Evolutionary conservation across 2,888 invertebrate genomes (phyloP), one percentile per base, ranked within the genome.

Genomic region (Amaurobius ferox): DNA sequence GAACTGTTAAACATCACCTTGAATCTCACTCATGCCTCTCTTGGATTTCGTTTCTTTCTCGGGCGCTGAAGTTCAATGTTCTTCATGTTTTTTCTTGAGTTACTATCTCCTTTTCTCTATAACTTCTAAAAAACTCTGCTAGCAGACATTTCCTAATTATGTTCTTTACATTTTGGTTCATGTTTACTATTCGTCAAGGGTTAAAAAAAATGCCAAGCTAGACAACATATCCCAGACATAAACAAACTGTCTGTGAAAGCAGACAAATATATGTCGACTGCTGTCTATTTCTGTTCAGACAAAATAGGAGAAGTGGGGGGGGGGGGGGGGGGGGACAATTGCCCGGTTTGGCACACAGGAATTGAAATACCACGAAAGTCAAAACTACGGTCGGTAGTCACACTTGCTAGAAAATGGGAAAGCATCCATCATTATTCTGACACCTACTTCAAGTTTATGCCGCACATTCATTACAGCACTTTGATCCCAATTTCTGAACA

Each of bases 211-310:
- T n/a, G n/a, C n/a, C n/a, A n/a, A n/a, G n/a, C n/a, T n/a, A n/a
- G n/a, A n/a, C n/a, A n/a, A n/a, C n/a, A n/a, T n/a, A n/a, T n/a
- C n/a, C n/a, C n/a, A n/a, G n/a, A n/a, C n/a, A n/a, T n/a, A 44
- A n/a, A 44, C 44, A 44, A 44, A 16, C 16, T 44, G 44, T 44
- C 44, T n/a, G n/a, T 44, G n/a, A 44, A 55, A 23, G 23, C 44
- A 55, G 55, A 23, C 55, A 55, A 55, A 55, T 55, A 23, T 55
- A 55, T 44, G 35, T 7, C 35, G 35, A 11, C 35, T 35, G 44
- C 44, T 44, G 55, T 55, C 35, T 55, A 55, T 55, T 55, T 55
- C 55, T 55, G 23, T 5, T 5, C 55, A 55, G 55, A 55, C 55
- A 23, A 23, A 55, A 55, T 55, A 55, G 6, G 23, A 23, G 19